These are phyloP conservation scores for Halictus ligatus DNA, from an alignment of 2,888 invertebrate genomes.

Conservation along the genomic window DNA sequence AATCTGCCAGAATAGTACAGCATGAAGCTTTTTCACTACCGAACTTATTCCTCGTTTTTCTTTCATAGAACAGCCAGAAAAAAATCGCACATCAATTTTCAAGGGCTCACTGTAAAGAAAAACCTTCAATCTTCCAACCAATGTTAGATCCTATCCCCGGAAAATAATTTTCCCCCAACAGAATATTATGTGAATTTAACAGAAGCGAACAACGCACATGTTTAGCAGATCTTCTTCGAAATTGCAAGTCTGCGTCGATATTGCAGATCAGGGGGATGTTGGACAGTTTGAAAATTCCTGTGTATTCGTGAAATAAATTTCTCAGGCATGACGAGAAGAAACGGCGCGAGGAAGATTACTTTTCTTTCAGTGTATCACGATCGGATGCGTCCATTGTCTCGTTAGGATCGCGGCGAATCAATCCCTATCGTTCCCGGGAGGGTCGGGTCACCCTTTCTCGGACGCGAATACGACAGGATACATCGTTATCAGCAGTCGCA, in stretches of 20 bases:
- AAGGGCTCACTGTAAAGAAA: too few relatives aligned
- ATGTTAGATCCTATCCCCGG: not conserved
- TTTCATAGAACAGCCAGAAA: too few relatives aligned
- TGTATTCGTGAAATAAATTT: not conserved
- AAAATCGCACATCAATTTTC: too few relatives aligned
- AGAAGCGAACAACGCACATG: not conserved
- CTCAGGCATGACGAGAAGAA: not conserved
- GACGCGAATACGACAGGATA: constrained; percentile 42
- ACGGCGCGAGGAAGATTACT: constrained; percentile 1
- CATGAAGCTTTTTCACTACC: too few relatives aligned
- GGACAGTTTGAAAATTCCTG: not conserved
- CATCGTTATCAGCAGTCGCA: constrained; percentile 57
- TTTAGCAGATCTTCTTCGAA: not conserved
- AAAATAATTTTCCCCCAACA: not conserved
- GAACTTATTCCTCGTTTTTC: too few relatives aligned
- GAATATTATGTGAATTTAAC: not conserved
- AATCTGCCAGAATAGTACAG: too few relatives aligned
- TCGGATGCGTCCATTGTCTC: constrained; percentile 34
- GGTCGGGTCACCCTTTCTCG: constrained; percentile 24
- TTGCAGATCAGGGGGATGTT: too few relatives aligned
- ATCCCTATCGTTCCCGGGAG: constrained; percentile 12
- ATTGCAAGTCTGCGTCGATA: too few relatives aligned
- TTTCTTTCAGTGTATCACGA: constrained; percentile 16
- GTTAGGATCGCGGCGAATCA: constrained; percentile 15
- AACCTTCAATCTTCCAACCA: too few relatives aligned